A percentile compares a stretch with the other conserved stretches of the same genome.
Conservation (phyloP, 2,113 vertebrate genomes). For the Coptodon bakossiorum region DNA sequence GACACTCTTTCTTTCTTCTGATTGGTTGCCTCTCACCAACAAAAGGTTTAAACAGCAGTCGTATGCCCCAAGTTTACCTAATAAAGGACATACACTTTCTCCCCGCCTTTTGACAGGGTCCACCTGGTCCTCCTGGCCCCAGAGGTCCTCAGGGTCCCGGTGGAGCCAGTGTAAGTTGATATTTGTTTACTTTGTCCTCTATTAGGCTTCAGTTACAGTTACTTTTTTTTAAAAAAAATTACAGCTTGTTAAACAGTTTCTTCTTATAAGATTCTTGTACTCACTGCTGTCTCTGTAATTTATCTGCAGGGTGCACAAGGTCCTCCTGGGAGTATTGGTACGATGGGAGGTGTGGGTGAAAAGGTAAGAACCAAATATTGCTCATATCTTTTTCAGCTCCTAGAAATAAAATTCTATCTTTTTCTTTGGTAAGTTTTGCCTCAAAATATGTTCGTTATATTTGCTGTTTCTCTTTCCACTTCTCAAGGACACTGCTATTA, state of each 20-base stretch:
- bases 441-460: not conserved
- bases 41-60: not conserved
- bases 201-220: not conserved
- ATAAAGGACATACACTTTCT: not conserved
- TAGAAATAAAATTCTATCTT: not conserved
- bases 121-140: constrained; percentile 93
- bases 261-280: not conserved
- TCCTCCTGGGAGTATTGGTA: constrained; percentile 84
- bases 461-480: not conserved
- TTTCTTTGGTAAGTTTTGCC: not conserved
- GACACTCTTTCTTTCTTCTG: not conserved
- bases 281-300: not conserved
- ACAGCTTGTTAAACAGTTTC: not conserved
- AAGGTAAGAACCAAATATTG: constrained; percentile 75
- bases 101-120: constrained; percentile 75
- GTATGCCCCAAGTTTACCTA: not conserved
- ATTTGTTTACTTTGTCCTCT: not conserved
- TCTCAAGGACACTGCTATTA: not conserved
- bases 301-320: constrained; percentile 86
- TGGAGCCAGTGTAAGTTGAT: constrained; percentile 85
- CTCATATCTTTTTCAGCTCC: not conserved
- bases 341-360: constrained; percentile 88
- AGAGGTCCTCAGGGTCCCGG: constrained; percentile 92
- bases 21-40: not conserved
- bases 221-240: not conserved